Evolutionary conservation across 2,888 invertebrate species (phyloP).

Genomic region (Stenolophus ochropezus): DNA sequence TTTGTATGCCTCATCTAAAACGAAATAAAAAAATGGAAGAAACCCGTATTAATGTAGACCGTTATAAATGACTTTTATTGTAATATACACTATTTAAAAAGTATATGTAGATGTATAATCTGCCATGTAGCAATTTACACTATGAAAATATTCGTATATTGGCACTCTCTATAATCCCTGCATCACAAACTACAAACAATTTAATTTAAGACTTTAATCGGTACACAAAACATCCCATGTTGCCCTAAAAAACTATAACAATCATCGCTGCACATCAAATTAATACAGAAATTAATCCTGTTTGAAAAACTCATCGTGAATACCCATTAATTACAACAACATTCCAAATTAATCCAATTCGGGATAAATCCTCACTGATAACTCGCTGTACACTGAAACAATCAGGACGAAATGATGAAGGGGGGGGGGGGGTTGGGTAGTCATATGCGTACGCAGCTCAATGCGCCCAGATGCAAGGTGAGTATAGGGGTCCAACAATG

Average conservation of each 20-base stretch:
- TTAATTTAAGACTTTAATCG: not conserved
- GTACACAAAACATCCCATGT: not conserved
- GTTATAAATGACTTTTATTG: too few relatives aligned
- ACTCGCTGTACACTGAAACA: slow-evolving; percentile 26
- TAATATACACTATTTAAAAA: too few relatives aligned
- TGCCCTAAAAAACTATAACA: not conserved
- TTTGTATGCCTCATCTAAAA: too few relatives aligned
- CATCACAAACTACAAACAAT: not conserved
- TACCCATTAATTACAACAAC: slow-evolving; percentile 39
- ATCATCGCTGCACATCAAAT: not conserved
- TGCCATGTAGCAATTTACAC: too few relatives aligned
- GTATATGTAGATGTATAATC: too few relatives aligned
- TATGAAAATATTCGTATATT: not conserved
- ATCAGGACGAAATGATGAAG: slow-evolving; percentile 16
- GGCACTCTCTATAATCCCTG: not conserved
- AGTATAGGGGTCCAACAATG: slow-evolving; percentile 47
- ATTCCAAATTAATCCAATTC: slow-evolving; percentile 41
- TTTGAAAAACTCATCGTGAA: slow-evolving; percentile 17
- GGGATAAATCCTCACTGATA: slow-evolving; percentile 26
- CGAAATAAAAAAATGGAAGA: too few relatives aligned
- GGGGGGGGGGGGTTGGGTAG: not conserved
- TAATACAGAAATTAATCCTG: not conserved
- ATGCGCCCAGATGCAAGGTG: slow-evolving; percentile 52
- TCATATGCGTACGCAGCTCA: slow-evolving; percentile 23
- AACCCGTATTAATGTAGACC: too few relatives aligned